Percentiles rank a stretch among this genome's conserved stretches.
These are phyloP conservation scores for Yponomeuta malinellus DNA, from an alignment of 2,888 invertebrate species.

Conservation along the genomic window DNA sequence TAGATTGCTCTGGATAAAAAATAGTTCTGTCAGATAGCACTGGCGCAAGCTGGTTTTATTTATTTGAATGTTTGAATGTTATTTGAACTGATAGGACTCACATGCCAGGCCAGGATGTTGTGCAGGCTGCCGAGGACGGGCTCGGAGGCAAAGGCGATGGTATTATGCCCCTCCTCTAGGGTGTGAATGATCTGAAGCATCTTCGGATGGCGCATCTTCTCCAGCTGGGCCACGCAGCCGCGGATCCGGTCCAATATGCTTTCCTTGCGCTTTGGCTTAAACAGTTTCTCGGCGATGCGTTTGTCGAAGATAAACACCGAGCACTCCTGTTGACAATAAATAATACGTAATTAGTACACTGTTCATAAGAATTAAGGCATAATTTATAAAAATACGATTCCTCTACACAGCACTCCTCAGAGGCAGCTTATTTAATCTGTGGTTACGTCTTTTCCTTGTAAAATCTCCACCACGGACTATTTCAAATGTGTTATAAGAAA, in stretches of 20 bases:
- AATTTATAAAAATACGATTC: too few relatives aligned
- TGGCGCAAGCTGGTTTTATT: too few relatives aligned
- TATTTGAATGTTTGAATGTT: too few relatives aligned
- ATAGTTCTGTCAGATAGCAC: too few relatives aligned
- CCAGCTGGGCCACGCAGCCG: constrained; percentile 85
- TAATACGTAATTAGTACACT: constrained; percentile 1
- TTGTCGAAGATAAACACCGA: constrained; percentile 97
- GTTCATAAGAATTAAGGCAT: neutral
- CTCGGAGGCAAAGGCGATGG: constrained; percentile 96
- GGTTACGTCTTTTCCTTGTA: too few relatives aligned
- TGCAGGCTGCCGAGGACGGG: constrained; percentile 92
- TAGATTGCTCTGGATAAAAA: too few relatives aligned
- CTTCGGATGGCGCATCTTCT: constrained; percentile 90
- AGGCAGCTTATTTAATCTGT: too few relatives aligned
- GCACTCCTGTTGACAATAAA: constrained; percentile 82
- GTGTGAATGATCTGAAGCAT: constrained; percentile 82
- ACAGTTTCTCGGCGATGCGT: constrained; percentile 91
- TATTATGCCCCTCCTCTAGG: constrained; percentile 89
- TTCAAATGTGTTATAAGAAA: too few relatives aligned
- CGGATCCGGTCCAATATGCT: constrained; percentile 92
- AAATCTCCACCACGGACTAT: too few relatives aligned
- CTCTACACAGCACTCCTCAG: too few relatives aligned
- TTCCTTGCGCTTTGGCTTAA: constrained; percentile 94
- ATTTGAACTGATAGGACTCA: constrained; percentile 46
- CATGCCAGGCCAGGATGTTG: constrained; percentile 90